Base-by-base conservation (phyloP, 2,113 vertebrate genomes). In the Tetrao urogallus region DNA sequence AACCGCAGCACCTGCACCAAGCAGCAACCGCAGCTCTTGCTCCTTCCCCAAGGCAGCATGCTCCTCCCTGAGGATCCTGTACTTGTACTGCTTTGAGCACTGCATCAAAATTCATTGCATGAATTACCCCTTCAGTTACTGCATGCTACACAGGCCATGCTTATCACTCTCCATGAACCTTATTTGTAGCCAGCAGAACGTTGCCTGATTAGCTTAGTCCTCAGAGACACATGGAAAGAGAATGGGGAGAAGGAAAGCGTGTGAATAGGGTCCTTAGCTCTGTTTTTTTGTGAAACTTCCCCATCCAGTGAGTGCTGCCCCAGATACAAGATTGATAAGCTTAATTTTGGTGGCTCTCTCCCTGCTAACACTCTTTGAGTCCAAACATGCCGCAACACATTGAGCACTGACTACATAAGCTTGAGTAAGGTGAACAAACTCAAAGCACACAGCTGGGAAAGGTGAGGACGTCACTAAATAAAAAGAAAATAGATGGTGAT, bases 1-100 rank as follows among this genome's bases (percentile, higher is more conserved):
- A 87, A 32, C 12, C 1, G 1, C 40, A 84, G 42, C 32, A 87
- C 6, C 9, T 1, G 0, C 40, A 34, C 18, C 0, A 0, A 19
- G 8, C 3, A 18, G 6, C 5, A 9, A 28, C 25, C 40, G 45
- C 42, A 89, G 73, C 21, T 84, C 70, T 9, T 47, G 34, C 47
- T 86, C 43, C 32, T 56, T 77, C 38, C 66, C 32, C 5, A 6
- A 27, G 10, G 42, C 65, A 75, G 42, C 27, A 60, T 1, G 11
- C 19, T 52, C 50, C 32, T 54, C 70, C 7, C n/a, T 2, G 6
- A 47, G 57, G 63, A 82, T 11, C 0, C 32, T 38, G 32, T 12
- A 47, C 10, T 58, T 61, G 13, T 5, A 63, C 18, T 36, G 76
- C 58, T 76, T 36, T 4, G 8, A 88, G 48, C 4, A 6, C 0